Evolutionary conservation across 2,797 vertebrate species (phyloP).

Genomic region (Babyrousa celebensis): DNA sequence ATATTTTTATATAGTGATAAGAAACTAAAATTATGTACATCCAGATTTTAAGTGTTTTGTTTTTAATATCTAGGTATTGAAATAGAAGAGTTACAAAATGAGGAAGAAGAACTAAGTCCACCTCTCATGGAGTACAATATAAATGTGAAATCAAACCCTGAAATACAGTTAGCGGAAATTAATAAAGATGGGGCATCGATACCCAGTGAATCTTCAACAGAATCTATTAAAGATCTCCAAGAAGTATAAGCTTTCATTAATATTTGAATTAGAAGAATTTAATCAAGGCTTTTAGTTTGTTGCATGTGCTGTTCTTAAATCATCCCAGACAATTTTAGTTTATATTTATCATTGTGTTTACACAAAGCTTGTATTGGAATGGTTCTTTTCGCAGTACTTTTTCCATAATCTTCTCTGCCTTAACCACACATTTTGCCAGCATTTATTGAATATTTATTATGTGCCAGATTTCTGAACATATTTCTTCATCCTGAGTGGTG

Average conservation of each 20-base stretch:
- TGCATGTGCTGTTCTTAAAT: slow-evolving; percentile 18
- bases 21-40: slow-evolving; percentile 18
- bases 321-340: not conserved
- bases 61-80: slow-evolving; percentile 82
- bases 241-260: slow-evolving; percentile 82
- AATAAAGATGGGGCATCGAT: slow-evolving; percentile 81
- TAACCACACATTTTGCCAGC: slow-evolving; percentile 51
- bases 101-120: slow-evolving; percentile 82
- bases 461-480: slow-evolving; percentile 36
- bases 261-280: slow-evolving; percentile 66
- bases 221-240: slow-evolving; percentile 85
- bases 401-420: slow-evolving; percentile 11
- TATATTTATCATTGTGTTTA: slow-evolving; percentile 49
- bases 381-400: slow-evolving; percentile 41
- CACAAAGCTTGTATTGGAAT: slow-evolving; percentile 39
- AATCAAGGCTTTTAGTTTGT: slow-evolving; percentile 22
- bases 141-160: slow-evolving; percentile 82
- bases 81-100: slow-evolving; percentile 82
- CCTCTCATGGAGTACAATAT: slow-evolving; percentile 85
- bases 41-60: slow-evolving; percentile 69
- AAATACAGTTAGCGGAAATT: slow-evolving; percentile 82
- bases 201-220: slow-evolving; percentile 86
- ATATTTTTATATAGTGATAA: slow-evolving; percentile 42
- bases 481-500: slow-evolving; percentile 23
- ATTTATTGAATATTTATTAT: slow-evolving; percentile 36